A percentile compares a stretch with the other conserved stretches of the same genome.
Evolutionary conservation across 2,113 vertebrate species (phyloP).

Genomic region (Sceloporus tristichus): DNA sequence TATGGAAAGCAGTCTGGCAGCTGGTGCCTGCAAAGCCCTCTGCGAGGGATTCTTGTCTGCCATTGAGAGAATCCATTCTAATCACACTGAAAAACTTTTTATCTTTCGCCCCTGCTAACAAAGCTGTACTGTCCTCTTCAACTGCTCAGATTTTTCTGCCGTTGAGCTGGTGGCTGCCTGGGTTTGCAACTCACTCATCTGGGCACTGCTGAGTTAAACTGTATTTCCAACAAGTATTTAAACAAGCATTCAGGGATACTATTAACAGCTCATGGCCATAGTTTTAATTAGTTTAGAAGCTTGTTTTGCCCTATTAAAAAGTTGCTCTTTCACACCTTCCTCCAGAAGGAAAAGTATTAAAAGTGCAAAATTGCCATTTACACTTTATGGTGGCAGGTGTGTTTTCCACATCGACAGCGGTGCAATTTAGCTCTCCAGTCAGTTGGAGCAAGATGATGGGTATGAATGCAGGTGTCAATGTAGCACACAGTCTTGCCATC

Average conservation of each 20-base stretch:
- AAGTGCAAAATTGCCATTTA: neutral
- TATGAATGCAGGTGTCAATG: neutral
- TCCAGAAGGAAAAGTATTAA: neutral
- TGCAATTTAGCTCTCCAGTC: neutral
- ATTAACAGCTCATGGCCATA: neutral
- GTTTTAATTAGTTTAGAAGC: neutral
- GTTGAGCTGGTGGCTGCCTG: neutral
- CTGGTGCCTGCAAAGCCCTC: neutral
- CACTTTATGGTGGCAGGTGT: neutral
- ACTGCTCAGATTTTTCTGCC: neutral
- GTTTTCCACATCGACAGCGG: neutral
- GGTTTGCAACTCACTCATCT: neutral
- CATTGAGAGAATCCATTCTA: neutral
- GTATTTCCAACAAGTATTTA: neutral
- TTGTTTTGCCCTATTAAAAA: neutral
- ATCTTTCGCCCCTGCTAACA: neutral
- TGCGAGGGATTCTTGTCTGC: neutral
- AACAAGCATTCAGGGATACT: neutral
- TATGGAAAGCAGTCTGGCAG: neutral
- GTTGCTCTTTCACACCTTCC: neutral
- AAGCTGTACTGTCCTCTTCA: neutral
- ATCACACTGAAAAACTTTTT: neutral
- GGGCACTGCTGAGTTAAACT: neutral
- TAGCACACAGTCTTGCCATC: neutral
- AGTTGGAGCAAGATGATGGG: neutral